Conservation (phyloP, 2,113 vertebrate species). For the Strix uralensis region DNA sequence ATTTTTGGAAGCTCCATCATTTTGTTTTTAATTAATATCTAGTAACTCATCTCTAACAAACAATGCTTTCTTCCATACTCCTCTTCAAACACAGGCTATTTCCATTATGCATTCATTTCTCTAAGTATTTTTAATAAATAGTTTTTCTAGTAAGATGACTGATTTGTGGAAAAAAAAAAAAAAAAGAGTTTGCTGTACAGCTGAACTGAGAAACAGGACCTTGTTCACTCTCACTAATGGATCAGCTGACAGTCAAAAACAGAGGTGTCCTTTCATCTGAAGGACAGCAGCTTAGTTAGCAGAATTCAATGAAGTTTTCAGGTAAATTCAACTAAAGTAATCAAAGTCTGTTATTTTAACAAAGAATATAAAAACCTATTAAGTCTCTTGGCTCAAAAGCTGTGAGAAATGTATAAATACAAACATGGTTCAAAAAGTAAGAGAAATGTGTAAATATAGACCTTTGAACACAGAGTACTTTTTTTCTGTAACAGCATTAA, state of each 20-base stretch:
- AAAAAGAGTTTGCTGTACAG: not conserved
- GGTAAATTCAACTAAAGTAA: not conserved
- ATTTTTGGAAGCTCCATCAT: not conserved
- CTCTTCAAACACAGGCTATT: not conserved
- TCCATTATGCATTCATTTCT: not conserved
- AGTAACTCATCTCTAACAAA: not conserved
- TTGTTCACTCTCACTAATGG: not conserved
- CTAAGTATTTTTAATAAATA: not conserved
- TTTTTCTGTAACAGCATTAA: not conserved
- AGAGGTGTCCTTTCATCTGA: not conserved
- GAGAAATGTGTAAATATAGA: not conserved
- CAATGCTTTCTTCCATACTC: not conserved
- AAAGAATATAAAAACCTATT: not conserved
- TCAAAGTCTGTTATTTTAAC: not conserved
- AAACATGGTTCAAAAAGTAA: not conserved
- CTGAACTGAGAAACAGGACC: not conserved
- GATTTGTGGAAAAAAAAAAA: not conserved
- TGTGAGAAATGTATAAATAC: not conserved
- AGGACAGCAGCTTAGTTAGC: not conserved
- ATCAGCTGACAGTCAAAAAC: not conserved
- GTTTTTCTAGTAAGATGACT: not conserved
- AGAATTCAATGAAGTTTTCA: not conserved
- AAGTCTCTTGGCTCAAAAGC: not conserved
- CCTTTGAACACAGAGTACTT: not conserved
- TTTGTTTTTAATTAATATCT: not conserved